phyloP scores from a whole-genome alignment of 2,888 invertebrate genomes.

The Caenorhabditis sp. region DNA sequence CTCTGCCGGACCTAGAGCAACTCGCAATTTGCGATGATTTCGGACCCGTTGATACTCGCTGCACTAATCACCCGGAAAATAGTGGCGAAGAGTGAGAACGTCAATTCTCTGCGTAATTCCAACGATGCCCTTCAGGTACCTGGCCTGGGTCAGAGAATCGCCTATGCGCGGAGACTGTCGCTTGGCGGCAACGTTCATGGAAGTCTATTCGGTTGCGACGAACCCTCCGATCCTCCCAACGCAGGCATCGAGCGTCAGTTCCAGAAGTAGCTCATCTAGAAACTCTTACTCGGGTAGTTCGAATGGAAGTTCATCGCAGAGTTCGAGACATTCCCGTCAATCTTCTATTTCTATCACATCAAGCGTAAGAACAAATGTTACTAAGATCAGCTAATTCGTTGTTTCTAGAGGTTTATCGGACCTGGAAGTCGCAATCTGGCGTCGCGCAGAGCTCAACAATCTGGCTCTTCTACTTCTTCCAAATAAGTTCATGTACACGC shows the following conservation, averaged over 20 bases:
- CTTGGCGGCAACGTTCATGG: constrained; percentile 24
- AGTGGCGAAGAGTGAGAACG: neutral
- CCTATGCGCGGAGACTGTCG: constrained; percentile 2
- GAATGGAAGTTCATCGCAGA: no score
- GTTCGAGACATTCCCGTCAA: neutral
- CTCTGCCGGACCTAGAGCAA: neutral
- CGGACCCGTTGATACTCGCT: constrained; percentile 16
- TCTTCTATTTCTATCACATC: neutral
- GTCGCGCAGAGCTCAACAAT: neutral
- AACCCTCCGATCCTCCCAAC: neutral
- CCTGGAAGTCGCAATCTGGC: neutral
- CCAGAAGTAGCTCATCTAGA: no score
- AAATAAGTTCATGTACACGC: constrained; percentile 1
- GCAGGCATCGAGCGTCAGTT: neutral
- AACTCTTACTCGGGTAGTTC: no score
- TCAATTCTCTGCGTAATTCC: neutral
- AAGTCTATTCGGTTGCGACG: constrained; percentile 18
- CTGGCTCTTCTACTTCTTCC: neutral
- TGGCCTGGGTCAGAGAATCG: constrained; percentile 36
- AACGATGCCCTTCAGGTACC: no score
- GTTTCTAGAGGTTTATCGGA: constrained; percentile 1
- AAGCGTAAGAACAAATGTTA: neutral
- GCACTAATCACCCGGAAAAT: neutral
- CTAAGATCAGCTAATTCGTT: neutral
- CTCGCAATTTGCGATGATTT: neutral